Evolutionary conservation across 2,888 invertebrate species (phyloP).

Genomic region (Drosophila recens): DNA sequence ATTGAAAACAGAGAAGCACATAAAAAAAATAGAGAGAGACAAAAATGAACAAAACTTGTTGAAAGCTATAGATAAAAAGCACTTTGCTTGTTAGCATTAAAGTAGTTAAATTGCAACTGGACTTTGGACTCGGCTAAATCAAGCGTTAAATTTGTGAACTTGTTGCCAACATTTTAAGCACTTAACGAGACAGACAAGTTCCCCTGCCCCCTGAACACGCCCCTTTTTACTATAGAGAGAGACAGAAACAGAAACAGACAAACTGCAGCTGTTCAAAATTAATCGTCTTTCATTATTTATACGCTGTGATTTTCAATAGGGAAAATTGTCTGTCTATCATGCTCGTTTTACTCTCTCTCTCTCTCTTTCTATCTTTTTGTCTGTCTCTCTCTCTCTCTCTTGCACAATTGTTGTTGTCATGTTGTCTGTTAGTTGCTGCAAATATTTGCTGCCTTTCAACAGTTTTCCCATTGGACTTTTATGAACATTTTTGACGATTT

Average conservation of each 20-base stretch:
- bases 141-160: constrained; percentile 63
- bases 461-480: constrained; percentile 65
- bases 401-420: constrained; percentile 16
- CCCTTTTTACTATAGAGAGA: too few species aligned
- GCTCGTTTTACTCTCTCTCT: background rate
- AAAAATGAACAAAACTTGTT: constrained; percentile 16
- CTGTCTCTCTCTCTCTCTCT: background rate
- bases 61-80: constrained; percentile 8
- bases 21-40: constrained; percentile 2
- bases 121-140: constrained; percentile 37
- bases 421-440: constrained; percentile 67
- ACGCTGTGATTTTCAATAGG: constrained; percentile 61
- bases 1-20: constrained; percentile 20
- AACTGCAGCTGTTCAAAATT: constrained; percentile 69
- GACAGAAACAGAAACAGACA: constrained; percentile 2
- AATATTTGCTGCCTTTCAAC: constrained; percentile 72
- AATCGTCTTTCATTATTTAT: constrained; percentile 80
- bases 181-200: constrained; percentile 25
- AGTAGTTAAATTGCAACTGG: constrained; percentile 5
- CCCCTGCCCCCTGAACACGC: too few species aligned
- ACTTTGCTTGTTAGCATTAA: constrained; percentile 12
- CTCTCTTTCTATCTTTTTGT: background rate
- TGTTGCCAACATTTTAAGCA: constrained; percentile 34
- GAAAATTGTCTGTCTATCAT: constrained; percentile 32
- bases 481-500: constrained; percentile 79